Base-by-base conservation (phyloP, 2,888 invertebrate genomes). In the Phaonia tiefii region DNA sequence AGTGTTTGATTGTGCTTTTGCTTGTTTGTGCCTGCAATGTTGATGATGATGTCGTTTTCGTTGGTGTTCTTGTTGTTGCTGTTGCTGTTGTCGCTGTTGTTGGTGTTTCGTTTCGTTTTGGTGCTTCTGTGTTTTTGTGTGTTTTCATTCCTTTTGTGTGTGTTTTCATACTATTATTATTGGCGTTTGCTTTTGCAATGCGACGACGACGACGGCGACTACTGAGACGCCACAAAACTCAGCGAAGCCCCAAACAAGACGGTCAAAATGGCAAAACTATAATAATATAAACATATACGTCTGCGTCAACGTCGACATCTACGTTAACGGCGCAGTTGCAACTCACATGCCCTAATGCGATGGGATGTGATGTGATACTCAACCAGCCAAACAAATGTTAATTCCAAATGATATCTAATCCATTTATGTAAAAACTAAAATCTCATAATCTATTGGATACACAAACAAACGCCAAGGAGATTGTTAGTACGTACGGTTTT, bases 211-310 rank as follows among this genome's bases (percentile, higher is more conserved):
- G 56, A 13, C 39, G 39, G 22, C 63, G 63, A 63, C 63, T 22
- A 63, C 63, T 22, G 15, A 39, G 22, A 63, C 42, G 11, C 2
- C 31, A 2, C 56, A 58, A 31, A 42, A 4, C 20, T 60, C 79
- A 75, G 42, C 73, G 75, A 76, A 79, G 79, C 75, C 82, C 71
- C 81, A 79, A 81, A 70, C 71, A 42, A 81, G 79, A 70, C 67
- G 39, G 71, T 54, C 80, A 74, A 63, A 54, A 65, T 54, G 60
- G 51, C 63, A 54, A 71, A 56, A 46, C 60, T 69, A 74, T 22
- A 42, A 60, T 60, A 51, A 70, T 39, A 31, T 73, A 37, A 56
- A 46, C 54, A 75, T 31, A 69, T 69, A 26, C 75, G 56, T 20
- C 22, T 51, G 51, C 54, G 37, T 4, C 67, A 63, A 2, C 17